A percentile compares a stretch with the other conserved stretches of the same genome.
Evolutionary conservation across 2,888 invertebrate species (phyloP).

Genomic region (Cephus pulcher): DNA sequence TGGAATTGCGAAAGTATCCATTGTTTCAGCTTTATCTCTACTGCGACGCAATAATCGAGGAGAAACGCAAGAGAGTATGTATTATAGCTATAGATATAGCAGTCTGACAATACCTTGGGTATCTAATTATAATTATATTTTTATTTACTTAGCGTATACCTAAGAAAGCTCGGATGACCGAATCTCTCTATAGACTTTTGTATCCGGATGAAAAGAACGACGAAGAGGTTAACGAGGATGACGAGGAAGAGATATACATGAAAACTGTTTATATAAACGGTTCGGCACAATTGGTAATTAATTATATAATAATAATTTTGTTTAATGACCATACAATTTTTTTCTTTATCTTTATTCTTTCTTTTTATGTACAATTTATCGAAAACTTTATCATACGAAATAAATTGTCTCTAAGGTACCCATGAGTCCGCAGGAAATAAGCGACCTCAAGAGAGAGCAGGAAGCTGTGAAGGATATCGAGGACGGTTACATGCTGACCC

Average conservation of each 20-base stretch:
- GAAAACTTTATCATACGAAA: not conserved
- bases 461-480: slow-evolving; percentile 67
- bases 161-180: slow-evolving; percentile 40
- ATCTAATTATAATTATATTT: not conserved
- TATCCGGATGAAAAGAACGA: slow-evolving; percentile 40
- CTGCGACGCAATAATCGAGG: slow-evolving; percentile 49
- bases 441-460: slow-evolving; percentile 53
- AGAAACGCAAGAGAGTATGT: slow-evolving; percentile 46
- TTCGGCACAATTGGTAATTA: slow-evolving; percentile 36
- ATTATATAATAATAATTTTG: slow-evolving; percentile 3
- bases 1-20: slow-evolving; percentile 75
- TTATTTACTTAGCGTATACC: slow-evolving; percentile 29
- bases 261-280: slow-evolving; percentile 39
- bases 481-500: slow-evolving; percentile 71
- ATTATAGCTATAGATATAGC: not conserved
- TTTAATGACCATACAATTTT: not conserved
- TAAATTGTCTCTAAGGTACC: slow-evolving; percentile 34
- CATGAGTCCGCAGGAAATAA: slow-evolving; percentile 38
- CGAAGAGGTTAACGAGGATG: slow-evolving; percentile 24
- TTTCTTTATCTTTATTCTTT: not conserved
- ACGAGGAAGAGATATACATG: slow-evolving; percentile 42
- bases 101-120: not conserved
- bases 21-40: slow-evolving; percentile 69
- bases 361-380: not conserved
- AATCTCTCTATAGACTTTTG: slow-evolving; percentile 43